Evolutionary conservation across 2,888 invertebrate species (phyloP).

Genomic region (Heliothis peltigera): DNA sequence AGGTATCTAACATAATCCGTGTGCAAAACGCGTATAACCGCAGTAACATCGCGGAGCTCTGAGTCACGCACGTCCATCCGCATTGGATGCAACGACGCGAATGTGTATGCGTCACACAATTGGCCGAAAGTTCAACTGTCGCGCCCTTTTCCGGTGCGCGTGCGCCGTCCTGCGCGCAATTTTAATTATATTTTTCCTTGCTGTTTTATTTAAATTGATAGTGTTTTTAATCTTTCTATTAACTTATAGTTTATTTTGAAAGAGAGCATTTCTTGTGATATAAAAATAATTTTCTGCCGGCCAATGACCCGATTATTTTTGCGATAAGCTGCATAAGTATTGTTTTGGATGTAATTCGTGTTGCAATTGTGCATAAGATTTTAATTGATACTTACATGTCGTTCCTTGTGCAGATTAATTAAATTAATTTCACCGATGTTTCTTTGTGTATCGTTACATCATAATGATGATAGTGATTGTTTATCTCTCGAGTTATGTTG

Average conservation of each 20-base stretch:
- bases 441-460: conserved; percentile 22
- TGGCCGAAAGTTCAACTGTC: conserved; percentile 79
- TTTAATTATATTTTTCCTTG: conserved; percentile 32
- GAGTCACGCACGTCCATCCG: conserved; percentile 74
- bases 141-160: conserved; percentile 84
- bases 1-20: conserved; percentile 30
- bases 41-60: conserved; percentile 38
- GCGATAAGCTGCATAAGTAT: neutral
- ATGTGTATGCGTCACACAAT: conserved; percentile 60
- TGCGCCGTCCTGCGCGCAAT: conserved; percentile 43
- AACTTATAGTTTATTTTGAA: neutral
- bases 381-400: conserved; percentile 18
- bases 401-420: conserved; percentile 22
- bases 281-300: neutral
- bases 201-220: conserved; percentile 9
- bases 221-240: conserved; percentile 10
- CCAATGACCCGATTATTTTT: neutral
- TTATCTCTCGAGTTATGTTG: conserved; percentile 26
- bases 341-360: neutral
- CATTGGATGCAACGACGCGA: conserved; percentile 69
- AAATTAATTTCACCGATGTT: conserved; percentile 25
- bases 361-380: conserved; percentile 3
- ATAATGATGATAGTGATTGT: conserved; percentile 23
- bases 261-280: neutral
- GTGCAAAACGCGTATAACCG: conserved; percentile 46